Evolutionary conservation across 1,140 invertebrate genomes (phyloP), one percentile per base, ranked within the genome.

Genomic region (Drosophila serrata): DNA sequence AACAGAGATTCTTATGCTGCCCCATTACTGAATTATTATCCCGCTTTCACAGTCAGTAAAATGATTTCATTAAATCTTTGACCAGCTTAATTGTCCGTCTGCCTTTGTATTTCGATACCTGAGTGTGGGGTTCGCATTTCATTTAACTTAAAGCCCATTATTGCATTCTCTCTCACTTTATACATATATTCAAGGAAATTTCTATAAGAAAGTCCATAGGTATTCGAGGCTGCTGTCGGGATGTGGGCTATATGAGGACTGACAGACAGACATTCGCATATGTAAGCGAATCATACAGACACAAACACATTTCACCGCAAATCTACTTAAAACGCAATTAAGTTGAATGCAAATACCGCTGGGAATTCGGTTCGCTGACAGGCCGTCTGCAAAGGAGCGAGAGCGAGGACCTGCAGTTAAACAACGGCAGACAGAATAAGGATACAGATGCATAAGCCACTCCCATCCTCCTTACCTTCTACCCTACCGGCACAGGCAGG

Each of bases 291-390:
- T 46, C 24, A 29, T 31, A 40, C 45, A 61, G 35, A 69, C 43
- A 70, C 51, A 70, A 42, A 77, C 42, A 78, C 57, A 90, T 78
- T 79, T 69, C 77, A 73, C 84, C 77, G 82, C 84, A 88, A 88
- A 88, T 88, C 85, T 90, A 88, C 84, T 88, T 88, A 88, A 88
- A 90, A 88, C 78, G 74, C 84, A 88, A 88, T 88, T 88, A 88
- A 90, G 84, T 88, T 88, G 81, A 85, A 88, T 90, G 78, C 85
- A 90, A 88, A 88, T 88, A 79, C 64, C 64, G 74, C 51, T 75
- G 74, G 69, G 60, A 64, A 76, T 55, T 65, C 55, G 56, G 29
- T 58, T 45, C 67, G 53, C 40, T 58, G 75, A 58, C 49, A 43
- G 64, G 19, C 24, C 33, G 78, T 57, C 48, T 48, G 31, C 62